Evolutionary conservation across 2,888 invertebrate genomes (phyloP).

Genomic region (Ochlodes sylvanus): DNA sequence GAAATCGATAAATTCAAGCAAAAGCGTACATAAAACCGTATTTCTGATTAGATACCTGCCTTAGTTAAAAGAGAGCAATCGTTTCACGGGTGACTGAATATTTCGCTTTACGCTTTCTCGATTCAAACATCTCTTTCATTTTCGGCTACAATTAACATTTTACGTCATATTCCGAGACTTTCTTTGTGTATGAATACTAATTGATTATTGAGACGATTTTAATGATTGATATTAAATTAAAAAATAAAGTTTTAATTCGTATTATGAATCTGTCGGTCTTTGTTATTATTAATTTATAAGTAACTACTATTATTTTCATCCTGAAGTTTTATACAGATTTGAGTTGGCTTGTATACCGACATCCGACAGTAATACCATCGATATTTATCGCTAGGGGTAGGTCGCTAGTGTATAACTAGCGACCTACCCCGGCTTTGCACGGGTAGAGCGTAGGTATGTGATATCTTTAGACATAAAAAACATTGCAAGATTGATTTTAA

Average conservation of each 20-base stretch:
- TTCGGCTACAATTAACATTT: constrained; percentile 41
- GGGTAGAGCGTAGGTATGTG: no score
- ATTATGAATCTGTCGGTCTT: background rate
- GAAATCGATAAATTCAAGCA: constrained; percentile 7
- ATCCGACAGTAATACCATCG: no score
- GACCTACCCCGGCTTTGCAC: no score
- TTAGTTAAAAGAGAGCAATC: constrained; percentile 38
- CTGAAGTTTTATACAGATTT: no score
- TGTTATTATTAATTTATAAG: background rate
- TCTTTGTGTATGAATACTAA: constrained; percentile 13
- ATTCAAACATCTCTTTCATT: constrained; percentile 40
- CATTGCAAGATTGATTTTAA: no score
- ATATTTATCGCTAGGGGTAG: no score
- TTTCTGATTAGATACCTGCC: constrained; percentile 32
- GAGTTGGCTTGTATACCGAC: no score
- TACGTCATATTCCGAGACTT: constrained; percentile 28
- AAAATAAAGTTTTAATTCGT: background rate
- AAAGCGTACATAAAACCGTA: constrained; percentile 19
- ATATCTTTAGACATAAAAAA: no score
- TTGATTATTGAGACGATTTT: background rate
- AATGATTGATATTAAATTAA: background rate
- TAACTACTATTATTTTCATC: no score
- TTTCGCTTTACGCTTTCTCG: constrained; percentile 40
- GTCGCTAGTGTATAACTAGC: no score
- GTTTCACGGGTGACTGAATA: constrained; percentile 37